Evolutionary conservation across 1,140 invertebrate genomes (phyloP).

Genomic region (Asbolus verrucosus): DNA sequence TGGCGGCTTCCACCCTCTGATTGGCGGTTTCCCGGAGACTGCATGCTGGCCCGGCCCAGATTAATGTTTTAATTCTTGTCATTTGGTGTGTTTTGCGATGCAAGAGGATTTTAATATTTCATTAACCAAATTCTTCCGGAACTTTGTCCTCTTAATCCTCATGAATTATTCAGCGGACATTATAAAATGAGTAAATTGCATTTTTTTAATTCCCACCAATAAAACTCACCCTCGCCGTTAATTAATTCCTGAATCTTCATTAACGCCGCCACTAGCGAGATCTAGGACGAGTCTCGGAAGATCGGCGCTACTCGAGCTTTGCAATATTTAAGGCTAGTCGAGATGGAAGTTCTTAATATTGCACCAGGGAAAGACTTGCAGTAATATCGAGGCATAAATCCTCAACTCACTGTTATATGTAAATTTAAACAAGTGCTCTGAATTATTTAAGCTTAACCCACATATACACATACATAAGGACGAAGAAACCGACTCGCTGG

Average conservation of each 20-base stretch:
- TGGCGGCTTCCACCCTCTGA: conserved; percentile 20
- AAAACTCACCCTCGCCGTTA: no score
- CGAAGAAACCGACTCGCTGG: neutral
- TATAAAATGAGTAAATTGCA: conserved; percentile 50
- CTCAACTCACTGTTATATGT: conserved; percentile 40
- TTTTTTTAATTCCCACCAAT: conserved; percentile 51
- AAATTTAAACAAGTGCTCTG: conserved; percentile 44
- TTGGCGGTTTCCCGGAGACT: conserved; percentile 28
- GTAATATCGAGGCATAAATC: conserved; percentile 42
- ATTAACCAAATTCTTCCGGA: conserved; percentile 52
- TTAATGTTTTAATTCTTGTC: conserved; percentile 49
- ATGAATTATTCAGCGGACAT: conserved; percentile 54
- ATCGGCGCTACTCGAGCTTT: neutral
- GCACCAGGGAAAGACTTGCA: conserved; percentile 38
- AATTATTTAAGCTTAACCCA: conserved; percentile 43
- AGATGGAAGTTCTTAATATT: conserved; percentile 33
- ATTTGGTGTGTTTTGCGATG: conserved; percentile 37
- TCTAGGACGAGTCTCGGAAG: neutral
- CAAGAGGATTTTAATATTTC: conserved; percentile 56
- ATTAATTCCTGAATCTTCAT: neutral
- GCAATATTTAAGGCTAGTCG: conserved; percentile 28
- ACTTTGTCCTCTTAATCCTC: conserved; percentile 49
- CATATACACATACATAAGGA: conserved; percentile 36
- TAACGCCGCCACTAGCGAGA: neutral
- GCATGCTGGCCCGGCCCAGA: conserved; percentile 14